Evolutionary conservation across 1,140 invertebrate species (phyloP), one percentile per base, ranked within the genome.

Genomic region (Babylonia areolata): DNA sequence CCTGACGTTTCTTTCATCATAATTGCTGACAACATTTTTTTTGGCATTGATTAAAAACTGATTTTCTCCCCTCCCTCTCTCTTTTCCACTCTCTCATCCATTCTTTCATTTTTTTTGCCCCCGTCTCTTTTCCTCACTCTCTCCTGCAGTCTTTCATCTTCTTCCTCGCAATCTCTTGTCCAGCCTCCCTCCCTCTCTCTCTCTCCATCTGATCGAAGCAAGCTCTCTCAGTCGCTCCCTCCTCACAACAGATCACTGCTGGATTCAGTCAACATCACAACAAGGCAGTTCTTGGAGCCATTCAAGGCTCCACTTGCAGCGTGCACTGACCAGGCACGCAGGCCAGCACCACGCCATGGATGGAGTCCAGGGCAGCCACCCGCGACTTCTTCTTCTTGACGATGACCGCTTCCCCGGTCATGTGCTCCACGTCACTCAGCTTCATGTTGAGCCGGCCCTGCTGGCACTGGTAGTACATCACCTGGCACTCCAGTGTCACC

Each of bases 401-500:
- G 12, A 92, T 35, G 2, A 90, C 85, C 9, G 89, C 92, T 6
- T 89, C 77, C 1, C 93, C 92, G 31, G 90, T 88, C 9, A 91
- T 71, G 28, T 88, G 81, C 64, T 90, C 90, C 35, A 89, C 51
- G 40, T 81, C 88, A 31, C 89, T 88, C 5, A 86, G 81, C 71
- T 87, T 87, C 31, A 93, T 87, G 35, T 91, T 88, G 9, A 92
- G 80, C 37, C 90, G 85, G 33, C 88, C 95, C 77, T 95, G 95
- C 80, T 95, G 95, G 77, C 96, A 95, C 90, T 96, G 96, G 95
- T 96, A 88, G 75, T 91, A 96, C 88, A 96, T 96, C 28, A 97
- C 95, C 93, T 96, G 96, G 91, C 96, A 96, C 39, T 95, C 94
- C 37, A 96, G 94, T 64, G 94, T 95, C 64, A 96, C 95, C 87